Conservation (phyloP, 2,888 invertebrate species). For the Rhynchonema sp. region DNA sequence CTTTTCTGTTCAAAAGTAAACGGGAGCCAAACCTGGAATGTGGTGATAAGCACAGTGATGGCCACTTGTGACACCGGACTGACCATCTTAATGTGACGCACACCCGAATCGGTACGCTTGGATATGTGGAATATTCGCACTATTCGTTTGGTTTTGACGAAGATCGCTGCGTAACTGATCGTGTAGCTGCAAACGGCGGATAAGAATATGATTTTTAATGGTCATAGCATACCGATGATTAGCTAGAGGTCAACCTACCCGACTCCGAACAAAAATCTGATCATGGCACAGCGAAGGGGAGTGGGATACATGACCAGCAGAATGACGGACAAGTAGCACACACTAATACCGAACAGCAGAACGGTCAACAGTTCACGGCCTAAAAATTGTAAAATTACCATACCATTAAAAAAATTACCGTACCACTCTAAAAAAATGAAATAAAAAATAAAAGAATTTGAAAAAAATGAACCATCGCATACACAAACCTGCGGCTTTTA, state of each 20-base stretch:
- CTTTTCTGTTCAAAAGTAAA: too few relatives aligned
- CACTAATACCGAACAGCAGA: slow-evolving; percentile 43
- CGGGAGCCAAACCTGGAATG: slow-evolving; percentile 9
- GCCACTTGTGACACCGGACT: slow-evolving; percentile 49
- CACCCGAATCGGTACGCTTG: slow-evolving; percentile 16
- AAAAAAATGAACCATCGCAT: too few relatives aligned
- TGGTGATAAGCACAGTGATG: slow-evolving; percentile 19
- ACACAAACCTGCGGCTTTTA: slow-evolving; percentile 31
- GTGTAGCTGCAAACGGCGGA: slow-evolving; percentile 50
- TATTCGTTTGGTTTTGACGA: slow-evolving; percentile 50
- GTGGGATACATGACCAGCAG: slow-evolving; percentile 46
- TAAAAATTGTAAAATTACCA: too few relatives aligned
- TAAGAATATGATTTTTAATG: too few relatives aligned
- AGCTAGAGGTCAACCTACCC: too few relatives aligned
- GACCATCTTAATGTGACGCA: slow-evolving; percentile 30
- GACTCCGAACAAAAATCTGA: slow-evolving; percentile 41
- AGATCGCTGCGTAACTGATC: slow-evolving; percentile 48
- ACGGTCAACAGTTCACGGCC: slow-evolving; percentile 52
- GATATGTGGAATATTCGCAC: slow-evolving; percentile 47
- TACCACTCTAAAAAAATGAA: too few relatives aligned
- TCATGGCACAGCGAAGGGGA: slow-evolving; percentile 42
- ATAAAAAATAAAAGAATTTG: too few relatives aligned
- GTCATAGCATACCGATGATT: too few relatives aligned
- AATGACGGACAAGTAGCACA: slow-evolving; percentile 48
- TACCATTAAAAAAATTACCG: too few relatives aligned